Evolutionary conservation across 2,113 vertebrate species (phyloP).

Genomic region (Sinocyclocheilus rhinocerous): DNA sequence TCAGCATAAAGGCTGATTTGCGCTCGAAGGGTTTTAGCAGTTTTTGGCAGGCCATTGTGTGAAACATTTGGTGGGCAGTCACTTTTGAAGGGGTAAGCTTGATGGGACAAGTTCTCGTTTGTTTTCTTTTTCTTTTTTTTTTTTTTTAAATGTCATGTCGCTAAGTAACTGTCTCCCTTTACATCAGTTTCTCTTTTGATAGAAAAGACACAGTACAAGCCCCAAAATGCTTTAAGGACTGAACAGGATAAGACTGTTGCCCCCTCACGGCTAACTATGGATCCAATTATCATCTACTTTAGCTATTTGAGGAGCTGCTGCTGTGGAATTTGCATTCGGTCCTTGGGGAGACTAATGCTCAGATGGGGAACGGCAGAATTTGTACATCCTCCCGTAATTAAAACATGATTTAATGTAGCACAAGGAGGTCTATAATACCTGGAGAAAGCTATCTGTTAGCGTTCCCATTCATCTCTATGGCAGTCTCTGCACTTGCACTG

Average conservation of each 20-base stretch:
- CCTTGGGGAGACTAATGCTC: conserved; percentile 64
- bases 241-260: conserved; percentile 31
- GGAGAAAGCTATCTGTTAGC: conserved; percentile 13
- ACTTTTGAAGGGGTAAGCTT: not conserved
- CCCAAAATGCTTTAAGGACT: conserved; percentile 64
- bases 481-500: not conserved
- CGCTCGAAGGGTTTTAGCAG: not conserved
- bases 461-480: not conserved
- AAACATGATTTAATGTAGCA: conserved; percentile 72
- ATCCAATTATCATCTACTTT: conserved; percentile 74
- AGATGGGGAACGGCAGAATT: conserved; percentile 67
- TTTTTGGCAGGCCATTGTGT: conserved; percentile 8
- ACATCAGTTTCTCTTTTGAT: conserved; percentile 57
- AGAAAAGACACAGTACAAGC: conserved; percentile 46
- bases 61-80: conserved; percentile 10
- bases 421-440: not conserved
- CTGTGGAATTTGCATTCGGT: conserved; percentile 68
- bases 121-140: conserved; percentile 46
- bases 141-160: too few species aligned
- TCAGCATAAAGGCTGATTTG: conserved; percentile 18
- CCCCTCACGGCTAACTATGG: conserved; percentile 64
- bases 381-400: conserved; percentile 76
- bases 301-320: conserved; percentile 69
- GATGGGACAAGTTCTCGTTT: conserved; percentile 40
- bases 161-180: too few species aligned